Conservation (phyloP, 2,797 vertebrate species). For the Allobates femoralis region DNA sequence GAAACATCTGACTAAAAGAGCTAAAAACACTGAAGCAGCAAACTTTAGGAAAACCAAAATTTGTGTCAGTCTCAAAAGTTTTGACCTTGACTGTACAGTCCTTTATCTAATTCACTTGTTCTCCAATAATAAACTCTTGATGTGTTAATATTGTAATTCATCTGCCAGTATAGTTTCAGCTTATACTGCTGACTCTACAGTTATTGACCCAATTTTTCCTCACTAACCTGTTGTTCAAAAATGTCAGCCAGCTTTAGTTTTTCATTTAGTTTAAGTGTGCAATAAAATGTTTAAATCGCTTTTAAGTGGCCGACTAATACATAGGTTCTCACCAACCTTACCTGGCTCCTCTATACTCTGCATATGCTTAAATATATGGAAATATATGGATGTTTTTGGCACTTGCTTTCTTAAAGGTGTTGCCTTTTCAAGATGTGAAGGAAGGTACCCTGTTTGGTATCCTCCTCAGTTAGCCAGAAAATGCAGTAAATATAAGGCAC, state of each 20-base stretch:
- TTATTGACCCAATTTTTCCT: not conserved
- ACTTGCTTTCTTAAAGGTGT: too few species aligned
- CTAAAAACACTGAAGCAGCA: too few species aligned
- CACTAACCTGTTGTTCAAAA: not conserved
- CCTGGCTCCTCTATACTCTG: not conserved
- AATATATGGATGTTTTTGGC: too few species aligned
- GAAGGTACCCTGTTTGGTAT: too few species aligned
- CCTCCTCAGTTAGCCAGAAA: not conserved
- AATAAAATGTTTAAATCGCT: constrained; percentile 13
- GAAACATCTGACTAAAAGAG: too few species aligned
- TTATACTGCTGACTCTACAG: constrained; percentile 1
- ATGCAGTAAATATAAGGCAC: not conserved
- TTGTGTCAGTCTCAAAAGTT: too few species aligned
- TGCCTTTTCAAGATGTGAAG: too few species aligned
- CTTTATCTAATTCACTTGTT: not conserved
- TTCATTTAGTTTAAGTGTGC: not conserved
- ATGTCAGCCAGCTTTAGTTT: not conserved
- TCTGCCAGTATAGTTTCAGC: not conserved
- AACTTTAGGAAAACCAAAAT: too few species aligned
- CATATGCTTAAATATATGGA: not conserved
- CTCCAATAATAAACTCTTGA: not conserved
- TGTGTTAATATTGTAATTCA: not conserved
- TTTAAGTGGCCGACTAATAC: not conserved
- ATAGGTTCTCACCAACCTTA: not conserved
- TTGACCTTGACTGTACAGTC: not conserved